These are phyloP conservation scores for Oryzias celebensis DNA, from an alignment of 2,113 vertebrate genomes.

Conservation along the genomic window DNA sequence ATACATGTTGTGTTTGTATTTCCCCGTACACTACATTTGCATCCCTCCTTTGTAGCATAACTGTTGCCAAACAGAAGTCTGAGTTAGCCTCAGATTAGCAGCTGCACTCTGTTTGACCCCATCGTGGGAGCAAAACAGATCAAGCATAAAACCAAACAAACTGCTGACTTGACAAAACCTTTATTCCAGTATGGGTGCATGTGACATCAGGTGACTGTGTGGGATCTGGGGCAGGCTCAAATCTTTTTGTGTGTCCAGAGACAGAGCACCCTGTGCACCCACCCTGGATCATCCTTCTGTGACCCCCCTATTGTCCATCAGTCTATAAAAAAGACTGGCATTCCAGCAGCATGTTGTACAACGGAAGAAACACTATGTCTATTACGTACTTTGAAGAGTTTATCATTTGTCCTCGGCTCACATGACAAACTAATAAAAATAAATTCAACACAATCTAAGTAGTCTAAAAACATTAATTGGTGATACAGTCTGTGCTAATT, in stretches of 20 bases:
- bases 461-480: too few species aligned
- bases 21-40: not conserved
- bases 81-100: slow-evolving; percentile 31
- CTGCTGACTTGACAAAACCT: slow-evolving; percentile 72
- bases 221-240: slow-evolving; percentile 69
- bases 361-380: slow-evolving; percentile 37
- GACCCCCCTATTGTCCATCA: slow-evolving; percentile 61
- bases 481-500: too few species aligned
- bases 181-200: slow-evolving; percentile 66
- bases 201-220: slow-evolving; percentile 67
- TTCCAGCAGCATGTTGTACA: slow-evolving; percentile 62
- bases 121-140: slow-evolving; percentile 58
- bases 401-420: not conserved
- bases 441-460: too few species aligned
- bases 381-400: slow-evolving; percentile 21
- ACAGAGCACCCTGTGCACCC: slow-evolving; percentile 49
- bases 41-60: slow-evolving; percentile 32
- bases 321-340: slow-evolving; percentile 58
- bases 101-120: slow-evolving; percentile 42
- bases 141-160: slow-evolving; percentile 53
- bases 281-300: slow-evolving; percentile 59
- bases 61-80: slow-evolving; percentile 51
- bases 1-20: not conserved
- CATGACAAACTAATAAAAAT: not conserved
- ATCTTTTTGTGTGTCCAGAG: slow-evolving; percentile 52